Conservation (phyloP, 2,113 vertebrate species). For the Poicephalus gulielmi region DNA sequence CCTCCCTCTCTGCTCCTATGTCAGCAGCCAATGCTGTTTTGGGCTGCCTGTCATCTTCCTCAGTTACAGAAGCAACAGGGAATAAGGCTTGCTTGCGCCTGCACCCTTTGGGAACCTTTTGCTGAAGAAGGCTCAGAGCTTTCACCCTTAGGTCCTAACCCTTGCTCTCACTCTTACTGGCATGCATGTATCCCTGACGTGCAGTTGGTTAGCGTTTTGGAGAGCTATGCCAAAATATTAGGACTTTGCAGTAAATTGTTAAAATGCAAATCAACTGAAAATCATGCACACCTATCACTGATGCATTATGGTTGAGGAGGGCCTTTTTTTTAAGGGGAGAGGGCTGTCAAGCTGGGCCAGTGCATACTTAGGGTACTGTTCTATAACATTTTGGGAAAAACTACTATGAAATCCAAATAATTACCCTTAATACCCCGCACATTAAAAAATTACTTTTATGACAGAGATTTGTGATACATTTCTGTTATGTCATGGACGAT, state of each 20-base stretch:
- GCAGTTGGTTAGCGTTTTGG: neutral
- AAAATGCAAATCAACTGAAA: neutral
- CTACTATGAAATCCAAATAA: neutral
- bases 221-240: neutral
- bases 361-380: accelerated
- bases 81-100: neutral
- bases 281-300: neutral
- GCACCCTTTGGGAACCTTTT: neutral
- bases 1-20: neutral
- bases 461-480: neutral
- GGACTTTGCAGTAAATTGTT: neutral
- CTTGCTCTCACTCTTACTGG: neutral
- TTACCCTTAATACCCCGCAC: accelerated
- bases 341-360: neutral
- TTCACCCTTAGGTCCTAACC: neutral
- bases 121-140: neutral
- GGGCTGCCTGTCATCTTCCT: neutral
- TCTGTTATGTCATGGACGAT: neutral
- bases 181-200: neutral
- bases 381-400: neutral
- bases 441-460: neutral
- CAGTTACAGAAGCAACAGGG: neutral
- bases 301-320: neutral
- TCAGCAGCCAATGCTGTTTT: neutral
- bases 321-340: neutral